Conservation (phyloP, 1,140 invertebrate genomes). For the Pteromalus puparum region DNA sequence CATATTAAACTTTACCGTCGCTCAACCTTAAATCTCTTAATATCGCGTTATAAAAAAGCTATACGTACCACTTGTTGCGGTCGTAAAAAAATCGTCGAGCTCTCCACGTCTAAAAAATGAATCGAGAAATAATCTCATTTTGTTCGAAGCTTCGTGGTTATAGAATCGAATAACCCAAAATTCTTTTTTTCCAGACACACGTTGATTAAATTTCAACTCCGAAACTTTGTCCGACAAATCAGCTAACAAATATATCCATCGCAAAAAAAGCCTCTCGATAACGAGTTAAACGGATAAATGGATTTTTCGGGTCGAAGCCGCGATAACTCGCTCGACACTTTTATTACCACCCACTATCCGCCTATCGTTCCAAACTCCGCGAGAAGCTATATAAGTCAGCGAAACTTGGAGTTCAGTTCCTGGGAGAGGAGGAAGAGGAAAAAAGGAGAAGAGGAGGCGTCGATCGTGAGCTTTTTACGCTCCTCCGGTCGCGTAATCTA, state of each 20-base stretch:
- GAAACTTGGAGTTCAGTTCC: not conserved
- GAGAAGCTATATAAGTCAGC: not conserved
- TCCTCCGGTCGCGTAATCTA: slow-evolving; percentile 1
- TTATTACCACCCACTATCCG: not conserved
- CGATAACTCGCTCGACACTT: not conserved
- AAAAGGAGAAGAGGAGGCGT: not conserved
- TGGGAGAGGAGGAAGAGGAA: not conserved
- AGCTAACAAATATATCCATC: not conserved
- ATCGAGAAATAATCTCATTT: not conserved
- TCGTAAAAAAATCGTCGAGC: not conserved
- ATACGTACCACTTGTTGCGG: slow-evolving; percentile 6
- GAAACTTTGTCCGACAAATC: not conserved
- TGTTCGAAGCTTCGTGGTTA: too few species aligned
- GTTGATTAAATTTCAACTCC: not conserved
- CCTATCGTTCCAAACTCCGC: too few species aligned
- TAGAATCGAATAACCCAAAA: too few species aligned
- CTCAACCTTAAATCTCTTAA: not conserved
- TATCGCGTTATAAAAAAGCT: slow-evolving; percentile 2
- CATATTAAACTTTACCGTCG: not conserved
- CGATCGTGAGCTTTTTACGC: not conserved
- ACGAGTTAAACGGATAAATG: not conserved
- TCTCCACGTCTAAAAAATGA: not conserved
- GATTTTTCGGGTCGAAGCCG: not conserved
- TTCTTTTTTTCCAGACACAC: too few species aligned
- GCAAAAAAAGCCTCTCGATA: not conserved